These are phyloP conservation scores for Marasmarcha lunaedactyla DNA, from an alignment of 2,888 invertebrate genomes.

Conservation along the genomic window DNA sequence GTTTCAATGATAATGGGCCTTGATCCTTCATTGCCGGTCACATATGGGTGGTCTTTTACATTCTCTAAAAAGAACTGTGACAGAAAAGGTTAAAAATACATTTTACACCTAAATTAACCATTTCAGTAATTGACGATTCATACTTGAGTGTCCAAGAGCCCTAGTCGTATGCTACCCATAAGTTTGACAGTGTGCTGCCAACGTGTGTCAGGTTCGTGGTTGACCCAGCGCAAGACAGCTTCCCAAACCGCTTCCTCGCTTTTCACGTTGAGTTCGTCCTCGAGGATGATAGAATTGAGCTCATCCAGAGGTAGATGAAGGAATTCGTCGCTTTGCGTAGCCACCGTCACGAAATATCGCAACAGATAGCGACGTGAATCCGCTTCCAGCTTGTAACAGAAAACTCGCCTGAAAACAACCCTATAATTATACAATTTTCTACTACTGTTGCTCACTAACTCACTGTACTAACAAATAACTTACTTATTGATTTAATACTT, in stretches of 20 bases:
- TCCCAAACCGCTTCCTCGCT: conserved; percentile 92
- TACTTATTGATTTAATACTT: too few relatives aligned
- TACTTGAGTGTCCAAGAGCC: conserved; percentile 83
- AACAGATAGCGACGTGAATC: conserved; percentile 79
- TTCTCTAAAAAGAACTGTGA: conserved; percentile 89
- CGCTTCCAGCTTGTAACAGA: conserved; percentile 77
- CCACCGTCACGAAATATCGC: conserved; percentile 81
- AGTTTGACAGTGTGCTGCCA: conserved; percentile 81
- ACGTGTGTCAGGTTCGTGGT: conserved; percentile 78
- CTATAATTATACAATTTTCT: conserved; percentile 3
- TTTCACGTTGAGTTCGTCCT: conserved; percentile 88
- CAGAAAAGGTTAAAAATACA: conserved; percentile 3
- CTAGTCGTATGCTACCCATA: conserved; percentile 84
- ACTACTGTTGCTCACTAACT: neutral
- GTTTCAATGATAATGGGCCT: conserved; percentile 92
- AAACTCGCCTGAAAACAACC: conserved; percentile 68
- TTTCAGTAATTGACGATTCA: neutral
- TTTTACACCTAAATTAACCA: neutral
- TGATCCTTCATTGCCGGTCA: conserved; percentile 84
- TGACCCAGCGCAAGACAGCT: conserved; percentile 88
- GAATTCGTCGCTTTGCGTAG: conserved; percentile 80
- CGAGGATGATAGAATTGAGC: conserved; percentile 80
- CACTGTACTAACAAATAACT: too few relatives aligned
- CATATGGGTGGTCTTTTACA: conserved; percentile 89
- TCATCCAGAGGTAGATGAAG: conserved; percentile 79